Evolutionary conservation across 2,797 vertebrate species (phyloP).

Genomic region (Cryptoblepharus egeriae): DNA sequence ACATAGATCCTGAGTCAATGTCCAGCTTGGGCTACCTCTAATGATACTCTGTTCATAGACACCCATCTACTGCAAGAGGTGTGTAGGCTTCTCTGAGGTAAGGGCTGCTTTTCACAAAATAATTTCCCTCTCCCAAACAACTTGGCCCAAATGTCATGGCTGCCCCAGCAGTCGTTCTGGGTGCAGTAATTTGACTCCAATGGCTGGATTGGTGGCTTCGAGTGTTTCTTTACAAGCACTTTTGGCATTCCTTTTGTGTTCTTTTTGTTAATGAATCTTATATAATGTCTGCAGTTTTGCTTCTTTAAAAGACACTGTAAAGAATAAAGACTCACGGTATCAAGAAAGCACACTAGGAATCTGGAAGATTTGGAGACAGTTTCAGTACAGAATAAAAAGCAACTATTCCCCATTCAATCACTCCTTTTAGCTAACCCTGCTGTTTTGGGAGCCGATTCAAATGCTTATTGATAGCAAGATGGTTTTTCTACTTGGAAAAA

Average conservation of each 20-base stretch:
- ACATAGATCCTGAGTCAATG: no score
- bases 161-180: neutral
- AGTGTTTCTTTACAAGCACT: neutral
- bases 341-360: conserved; percentile 36
- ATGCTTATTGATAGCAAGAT: conserved; percentile 45
- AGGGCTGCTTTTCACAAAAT: neutral
- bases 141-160: neutral
- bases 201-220: neutral
- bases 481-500: conserved; percentile 34
- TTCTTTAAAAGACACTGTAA: neutral
- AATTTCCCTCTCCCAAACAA: neutral
- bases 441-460: conserved; percentile 47
- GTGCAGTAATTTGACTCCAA: neutral
- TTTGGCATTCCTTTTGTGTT: neutral
- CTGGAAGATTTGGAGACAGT: conserved; percentile 5
- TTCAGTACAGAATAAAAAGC: conserved; percentile 34
- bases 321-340: conserved; percentile 17
- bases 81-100: neutral
- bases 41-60: no score
- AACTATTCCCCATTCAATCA: conserved; percentile 38
- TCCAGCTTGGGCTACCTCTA: no score
- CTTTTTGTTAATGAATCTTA: neutral
- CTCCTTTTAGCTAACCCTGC: conserved; percentile 50
- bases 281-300: neutral
- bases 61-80: neutral